Percentiles rank a stretch among this genome's conserved stretches.
phyloP scores from a whole-genome alignment of 2,888 invertebrate species.

The Luffia ferchaultella region DNA sequence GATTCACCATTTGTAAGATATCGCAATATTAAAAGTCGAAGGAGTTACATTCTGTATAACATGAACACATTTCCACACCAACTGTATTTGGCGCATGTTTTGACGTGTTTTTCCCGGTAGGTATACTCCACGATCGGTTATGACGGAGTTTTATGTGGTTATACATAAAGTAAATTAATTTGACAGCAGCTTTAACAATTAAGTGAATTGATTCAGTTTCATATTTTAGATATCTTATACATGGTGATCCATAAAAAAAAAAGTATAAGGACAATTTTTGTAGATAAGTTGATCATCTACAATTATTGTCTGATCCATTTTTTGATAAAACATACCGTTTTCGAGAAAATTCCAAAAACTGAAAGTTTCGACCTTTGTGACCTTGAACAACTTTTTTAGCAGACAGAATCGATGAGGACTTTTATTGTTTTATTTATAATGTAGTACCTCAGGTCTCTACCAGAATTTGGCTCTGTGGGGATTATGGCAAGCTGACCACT shows the following conservation, averaged over 20 bases:
- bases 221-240: not conserved
- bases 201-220: not conserved
- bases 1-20: slow-evolving; percentile 6
- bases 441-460: not conserved
- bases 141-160: slow-evolving; percentile 7
- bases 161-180: slow-evolving; percentile 6
- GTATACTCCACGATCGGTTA: slow-evolving; percentile 8
- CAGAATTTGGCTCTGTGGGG: too few relatives aligned
- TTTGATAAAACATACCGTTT: not conserved
- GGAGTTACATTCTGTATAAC: slow-evolving; percentile 2
- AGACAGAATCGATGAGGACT: not conserved
- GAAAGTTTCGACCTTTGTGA: not conserved
- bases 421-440: not conserved
- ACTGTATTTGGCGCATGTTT: slow-evolving; percentile 6
- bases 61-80: slow-evolving; percentile 3
- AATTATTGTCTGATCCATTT: not conserved
- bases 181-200: slow-evolving; percentile 3
- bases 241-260: not conserved
- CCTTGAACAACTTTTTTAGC: not conserved
- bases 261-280: not conserved
- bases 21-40: slow-evolving; percentile 3
- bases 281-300: not conserved
- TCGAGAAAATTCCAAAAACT: not conserved
- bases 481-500: not conserved
- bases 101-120: slow-evolving; percentile 10